Percentiles rank a stretch among this genome's conserved stretches.
Evolutionary conservation across 2,113 vertebrate species (phyloP).

Genomic region (Amblyopsis rosae): DNA sequence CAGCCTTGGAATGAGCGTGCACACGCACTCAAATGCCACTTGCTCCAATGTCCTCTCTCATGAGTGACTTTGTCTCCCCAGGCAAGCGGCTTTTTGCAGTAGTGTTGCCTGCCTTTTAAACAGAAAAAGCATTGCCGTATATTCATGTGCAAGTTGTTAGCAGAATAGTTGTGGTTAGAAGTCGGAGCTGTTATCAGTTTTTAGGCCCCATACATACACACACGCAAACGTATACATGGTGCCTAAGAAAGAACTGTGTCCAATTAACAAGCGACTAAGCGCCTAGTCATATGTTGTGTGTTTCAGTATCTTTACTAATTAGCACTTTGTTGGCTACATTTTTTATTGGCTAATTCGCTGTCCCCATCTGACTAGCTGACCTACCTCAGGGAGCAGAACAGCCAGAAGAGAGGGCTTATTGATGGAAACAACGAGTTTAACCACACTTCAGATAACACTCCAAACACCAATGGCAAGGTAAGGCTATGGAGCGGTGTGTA

Average conservation of each 20-base stretch:
- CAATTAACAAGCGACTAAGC: too few relatives aligned
- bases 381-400: constrained; percentile 91
- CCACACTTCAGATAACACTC: constrained; percentile 82
- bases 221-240: neutral
- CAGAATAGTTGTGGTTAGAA: constrained; percentile 29
- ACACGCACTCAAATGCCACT: constrained; percentile 7
- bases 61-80: constrained; percentile 10
- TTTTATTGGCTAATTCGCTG: neutral
- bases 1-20: constrained; percentile 12
- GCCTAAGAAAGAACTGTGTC: too few relatives aligned
- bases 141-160: constrained; percentile 13
- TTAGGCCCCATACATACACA: neutral
- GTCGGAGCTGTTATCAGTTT: neutral
- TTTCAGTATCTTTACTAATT: neutral
- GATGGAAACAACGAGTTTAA: constrained; percentile 85
- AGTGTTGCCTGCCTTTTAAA: constrained; percentile 4
- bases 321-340: neutral
- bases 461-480: constrained; percentile 92
- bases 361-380: constrained; percentile 74
- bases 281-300: too few relatives aligned
- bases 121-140: neutral
- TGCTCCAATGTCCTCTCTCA: constrained; percentile 23
- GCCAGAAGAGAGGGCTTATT: constrained; percentile 83
- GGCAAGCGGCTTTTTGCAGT: constrained; percentile 2
- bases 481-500: constrained; percentile 19